Evolutionary conservation across 2,888 invertebrate species (phyloP).

Genomic region (Drosophila phalerata): DNA sequence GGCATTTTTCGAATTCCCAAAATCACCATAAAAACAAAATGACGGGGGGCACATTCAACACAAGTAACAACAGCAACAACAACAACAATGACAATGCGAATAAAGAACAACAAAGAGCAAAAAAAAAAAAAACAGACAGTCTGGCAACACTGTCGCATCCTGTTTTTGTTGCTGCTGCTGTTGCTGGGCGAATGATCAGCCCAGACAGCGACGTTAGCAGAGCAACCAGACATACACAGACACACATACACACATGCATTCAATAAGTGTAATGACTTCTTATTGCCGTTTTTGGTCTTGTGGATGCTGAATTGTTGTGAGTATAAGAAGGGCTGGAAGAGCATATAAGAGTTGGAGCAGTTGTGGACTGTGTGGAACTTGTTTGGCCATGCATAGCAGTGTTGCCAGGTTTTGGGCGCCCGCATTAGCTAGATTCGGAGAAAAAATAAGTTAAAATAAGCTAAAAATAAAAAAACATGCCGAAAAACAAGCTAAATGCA

Average conservation of each 20-base stretch:
- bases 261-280: conserved; percentile 13
- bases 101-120: conserved; percentile 12
- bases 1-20: conserved; percentile 76
- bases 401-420: too few relatives aligned
- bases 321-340: conserved; percentile 2
- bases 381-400: background rate
- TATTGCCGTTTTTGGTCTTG: conserved; percentile 11
- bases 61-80: conserved; percentile 21
- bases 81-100: conserved; percentile 31
- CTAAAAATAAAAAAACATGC: too few relatives aligned
- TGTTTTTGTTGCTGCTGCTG: conserved; percentile 9
- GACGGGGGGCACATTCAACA: conserved; percentile 49
- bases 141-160: conserved; percentile 39
- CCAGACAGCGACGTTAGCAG: conserved; percentile 1
- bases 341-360: background rate
- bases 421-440: too few relatives aligned
- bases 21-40: conserved; percentile 64
- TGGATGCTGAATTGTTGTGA: background rate
- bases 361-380: background rate
- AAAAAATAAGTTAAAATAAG: too few relatives aligned
- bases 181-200: conserved; percentile 27
- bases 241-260: background rate
- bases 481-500: too few relatives aligned
- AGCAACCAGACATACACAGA: background rate
- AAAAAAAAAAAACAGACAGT: conserved; percentile 23